These are phyloP conservation scores for Araneus ventricosus DNA, from an alignment of 1,140 invertebrate genomes.

Conservation along the genomic window DNA sequence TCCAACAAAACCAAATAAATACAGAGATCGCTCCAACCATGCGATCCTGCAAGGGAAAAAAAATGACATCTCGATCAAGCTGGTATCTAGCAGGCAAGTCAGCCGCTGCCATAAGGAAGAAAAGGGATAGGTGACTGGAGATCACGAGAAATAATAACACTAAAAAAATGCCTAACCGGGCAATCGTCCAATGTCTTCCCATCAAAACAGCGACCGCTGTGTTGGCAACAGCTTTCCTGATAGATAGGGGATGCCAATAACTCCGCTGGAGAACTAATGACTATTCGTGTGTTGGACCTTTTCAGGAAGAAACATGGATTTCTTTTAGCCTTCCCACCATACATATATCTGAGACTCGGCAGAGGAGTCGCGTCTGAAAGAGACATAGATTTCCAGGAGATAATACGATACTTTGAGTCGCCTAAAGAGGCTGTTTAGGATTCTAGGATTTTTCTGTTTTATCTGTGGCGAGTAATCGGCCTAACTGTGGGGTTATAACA, in stretches of 20 bases:
- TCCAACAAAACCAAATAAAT: slow-evolving; percentile 1
- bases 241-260: slow-evolving; percentile 55
- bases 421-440: not conserved
- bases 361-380: not conserved
- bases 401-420: slow-evolving; percentile 33
- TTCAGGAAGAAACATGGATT: not conserved
- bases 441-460: not conserved
- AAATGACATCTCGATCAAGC: not conserved
- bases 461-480: not conserved
- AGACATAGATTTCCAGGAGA: slow-evolving; percentile 14
- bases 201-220: slow-evolving; percentile 42
- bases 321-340: not conserved
- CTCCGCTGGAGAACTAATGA: slow-evolving; percentile 32
- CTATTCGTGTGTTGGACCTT: slow-evolving; percentile 38
- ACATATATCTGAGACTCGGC: not conserved
- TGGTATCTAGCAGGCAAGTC: slow-evolving; percentile 1
- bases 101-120: slow-evolving; percentile 14
- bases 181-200: slow-evolving; percentile 44
- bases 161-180: not conserved
- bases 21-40: not conserved
- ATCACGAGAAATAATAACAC: not conserved
- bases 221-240: slow-evolving; percentile 57
- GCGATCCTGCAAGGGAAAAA: not conserved
- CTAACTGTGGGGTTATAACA: not conserved
- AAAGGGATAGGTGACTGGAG: slow-evolving; percentile 2